Conservation (phyloP, 2,888 invertebrate genomes). For the Mamestra brassicae region DNA sequence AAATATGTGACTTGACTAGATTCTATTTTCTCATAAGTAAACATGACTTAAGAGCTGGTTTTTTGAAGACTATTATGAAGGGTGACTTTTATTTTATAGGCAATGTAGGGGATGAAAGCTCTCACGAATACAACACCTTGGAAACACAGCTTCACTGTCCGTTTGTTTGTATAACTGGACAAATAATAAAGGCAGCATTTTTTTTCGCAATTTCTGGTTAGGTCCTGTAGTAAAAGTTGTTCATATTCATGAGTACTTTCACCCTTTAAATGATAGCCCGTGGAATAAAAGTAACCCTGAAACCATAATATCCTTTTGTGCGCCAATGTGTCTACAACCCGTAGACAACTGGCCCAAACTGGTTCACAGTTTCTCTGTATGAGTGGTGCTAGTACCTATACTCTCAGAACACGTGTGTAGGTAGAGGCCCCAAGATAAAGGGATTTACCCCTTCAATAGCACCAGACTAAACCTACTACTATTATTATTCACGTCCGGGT, state of each 20-base stretch:
- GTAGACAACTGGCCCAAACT: not conserved
- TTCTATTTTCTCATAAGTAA: not conserved
- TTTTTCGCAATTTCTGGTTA: not conserved
- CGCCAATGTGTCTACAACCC: not conserved
- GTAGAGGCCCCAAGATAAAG: not conserved
- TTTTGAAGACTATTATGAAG: not conserved
- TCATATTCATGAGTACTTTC: not conserved
- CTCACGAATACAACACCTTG: not conserved
- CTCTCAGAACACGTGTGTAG: conserved; percentile 25
- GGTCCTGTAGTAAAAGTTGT: not conserved
- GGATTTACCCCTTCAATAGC: conserved; percentile 8
- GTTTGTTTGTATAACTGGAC: too few relatives aligned
- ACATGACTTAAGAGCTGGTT: not conserved
- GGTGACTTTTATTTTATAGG: not conserved
- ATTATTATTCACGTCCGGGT: conserved; percentile 27
- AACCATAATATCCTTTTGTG: not conserved
- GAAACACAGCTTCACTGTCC: not conserved
- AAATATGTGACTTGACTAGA: not conserved
- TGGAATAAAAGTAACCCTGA: not conserved
- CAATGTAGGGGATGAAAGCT: not conserved
- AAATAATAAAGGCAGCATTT: not conserved
- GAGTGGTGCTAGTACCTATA: not conserved
- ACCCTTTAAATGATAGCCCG: not conserved
- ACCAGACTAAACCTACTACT: not conserved
- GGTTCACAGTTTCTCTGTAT: not conserved